Conservation (phyloP, 2,888 invertebrate species). For the Dastarcus helophoroides region DNA sequence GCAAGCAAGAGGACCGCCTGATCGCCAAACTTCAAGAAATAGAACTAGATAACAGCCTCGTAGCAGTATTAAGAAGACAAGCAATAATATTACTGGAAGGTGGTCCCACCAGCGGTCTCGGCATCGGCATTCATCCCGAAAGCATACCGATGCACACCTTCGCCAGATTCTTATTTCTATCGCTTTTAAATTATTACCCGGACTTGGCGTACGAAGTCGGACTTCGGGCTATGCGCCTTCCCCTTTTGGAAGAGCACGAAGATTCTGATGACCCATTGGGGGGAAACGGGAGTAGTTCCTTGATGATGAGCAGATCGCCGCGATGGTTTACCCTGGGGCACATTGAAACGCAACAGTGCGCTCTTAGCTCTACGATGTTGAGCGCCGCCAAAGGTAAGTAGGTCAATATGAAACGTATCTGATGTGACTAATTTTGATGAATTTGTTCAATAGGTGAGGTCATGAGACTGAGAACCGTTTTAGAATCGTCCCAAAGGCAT, state of each 20-base stretch:
- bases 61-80: slow-evolving; percentile 56
- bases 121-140: slow-evolving; percentile 64
- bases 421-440: background rate
- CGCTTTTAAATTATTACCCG: slow-evolving; percentile 60
- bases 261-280: slow-evolving; percentile 50
- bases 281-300: slow-evolving; percentile 38
- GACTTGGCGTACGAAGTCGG: slow-evolving; percentile 73
- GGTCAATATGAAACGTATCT: background rate
- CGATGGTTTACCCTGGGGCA: slow-evolving; percentile 73
- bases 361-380: slow-evolving; percentile 64
- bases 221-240: slow-evolving; percentile 64
- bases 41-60: slow-evolving; percentile 59
- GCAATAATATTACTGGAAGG: slow-evolving; percentile 61
- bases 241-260: slow-evolving; percentile 62
- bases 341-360: slow-evolving; percentile 71
- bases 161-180: slow-evolving; percentile 67
- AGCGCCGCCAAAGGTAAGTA: slow-evolving; percentile 53
- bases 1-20: slow-evolving; percentile 65
- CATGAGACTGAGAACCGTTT: slow-evolving; percentile 56
- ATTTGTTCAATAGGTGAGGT: slow-evolving; percentile 42
- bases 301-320: slow-evolving; percentile 50
- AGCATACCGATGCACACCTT: slow-evolving; percentile 79
- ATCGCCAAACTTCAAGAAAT: slow-evolving; percentile 65
- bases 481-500: slow-evolving; percentile 69
- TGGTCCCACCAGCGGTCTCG: slow-evolving; percentile 65